Evolutionary conservation across 2,888 invertebrate species (phyloP).

Genomic region (Stenotaenia linearis): DNA sequence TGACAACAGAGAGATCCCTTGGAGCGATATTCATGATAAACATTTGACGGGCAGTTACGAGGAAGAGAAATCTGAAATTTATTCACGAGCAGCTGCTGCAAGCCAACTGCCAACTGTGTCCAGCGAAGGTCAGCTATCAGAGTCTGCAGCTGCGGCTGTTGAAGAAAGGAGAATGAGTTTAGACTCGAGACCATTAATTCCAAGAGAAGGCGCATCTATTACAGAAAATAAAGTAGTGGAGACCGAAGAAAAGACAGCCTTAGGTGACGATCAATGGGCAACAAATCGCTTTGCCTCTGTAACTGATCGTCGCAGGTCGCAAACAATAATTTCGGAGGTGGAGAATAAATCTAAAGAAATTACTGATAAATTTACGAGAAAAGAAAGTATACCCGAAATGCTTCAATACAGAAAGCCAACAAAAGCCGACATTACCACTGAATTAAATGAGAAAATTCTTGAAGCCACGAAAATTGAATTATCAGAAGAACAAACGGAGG

Average conservation of each 20-base stretch:
- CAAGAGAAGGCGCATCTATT: not conserved
- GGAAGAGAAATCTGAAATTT: not conserved
- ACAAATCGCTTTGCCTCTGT: not conserved
- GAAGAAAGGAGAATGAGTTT: not conserved
- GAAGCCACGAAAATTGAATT: not conserved
- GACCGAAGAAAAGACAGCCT: not conserved
- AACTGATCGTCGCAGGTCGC: not conserved
- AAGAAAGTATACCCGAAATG: not conserved
- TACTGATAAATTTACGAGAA: not conserved
- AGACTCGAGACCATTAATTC: not conserved
- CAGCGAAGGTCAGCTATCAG: not conserved
- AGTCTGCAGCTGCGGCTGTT: not conserved
- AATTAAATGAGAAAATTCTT: not conserved
- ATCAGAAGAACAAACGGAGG: not conserved
- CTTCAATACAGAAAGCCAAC: not conserved
- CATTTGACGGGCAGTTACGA: not conserved
- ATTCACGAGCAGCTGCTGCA: not conserved
- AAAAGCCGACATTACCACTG: not conserved
- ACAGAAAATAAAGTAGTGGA: not conserved
- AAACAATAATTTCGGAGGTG: not conserved
- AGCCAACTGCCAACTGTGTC: not conserved
- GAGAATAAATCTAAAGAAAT: not conserved
- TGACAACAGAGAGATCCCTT: not conserved
- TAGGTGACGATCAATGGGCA: not conserved
- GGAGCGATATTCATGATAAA: not conserved